Evolutionary conservation across 2,113 vertebrate species (phyloP).

Genomic region (Scophthalmus maximus): DNA sequence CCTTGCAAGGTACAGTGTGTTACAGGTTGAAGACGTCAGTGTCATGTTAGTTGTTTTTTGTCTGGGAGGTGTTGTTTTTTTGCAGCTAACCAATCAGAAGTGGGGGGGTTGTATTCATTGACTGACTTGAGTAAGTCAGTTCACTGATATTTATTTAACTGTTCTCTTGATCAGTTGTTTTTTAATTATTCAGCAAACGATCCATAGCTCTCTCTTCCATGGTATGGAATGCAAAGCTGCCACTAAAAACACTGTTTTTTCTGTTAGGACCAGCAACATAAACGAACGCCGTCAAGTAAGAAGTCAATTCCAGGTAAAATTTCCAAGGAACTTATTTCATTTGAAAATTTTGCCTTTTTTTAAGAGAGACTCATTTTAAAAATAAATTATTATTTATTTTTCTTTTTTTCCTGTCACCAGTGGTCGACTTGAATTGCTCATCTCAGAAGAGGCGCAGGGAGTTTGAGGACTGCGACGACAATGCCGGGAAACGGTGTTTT

Average conservation of each 20-base stretch:
- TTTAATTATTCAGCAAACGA: background rate
- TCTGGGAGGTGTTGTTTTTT: background rate
- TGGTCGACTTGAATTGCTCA: background rate
- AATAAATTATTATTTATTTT: too few species aligned
- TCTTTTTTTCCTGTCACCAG: slow-evolving; percentile 37
- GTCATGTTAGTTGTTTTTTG: background rate
- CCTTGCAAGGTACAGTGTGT: slow-evolving; percentile 38
- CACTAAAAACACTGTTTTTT: background rate
- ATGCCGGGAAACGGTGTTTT: slow-evolving; percentile 49
- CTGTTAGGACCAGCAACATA: slow-evolving; percentile 40
- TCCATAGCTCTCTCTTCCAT: background rate
- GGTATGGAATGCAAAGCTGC: background rate
- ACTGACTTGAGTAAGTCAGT: too few species aligned
- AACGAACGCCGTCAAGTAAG: slow-evolving; percentile 30
- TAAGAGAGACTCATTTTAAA: too few species aligned
- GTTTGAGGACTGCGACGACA: slow-evolving; percentile 9
- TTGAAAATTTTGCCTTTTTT: too few species aligned
- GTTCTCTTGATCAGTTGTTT: background rate
- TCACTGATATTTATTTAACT: too few species aligned
- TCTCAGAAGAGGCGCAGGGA: slow-evolving; percentile 59
- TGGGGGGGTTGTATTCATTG: background rate
- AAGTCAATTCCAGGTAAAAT: slow-evolving; percentile 50
- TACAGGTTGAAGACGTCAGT: background rate
- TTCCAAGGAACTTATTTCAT: background rate
- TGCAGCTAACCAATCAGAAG: background rate